Evolutionary conservation across 2,888 invertebrate species (phyloP), one percentile per base, ranked within the genome.

Genomic region (Chloroclysta siterata): DNA sequence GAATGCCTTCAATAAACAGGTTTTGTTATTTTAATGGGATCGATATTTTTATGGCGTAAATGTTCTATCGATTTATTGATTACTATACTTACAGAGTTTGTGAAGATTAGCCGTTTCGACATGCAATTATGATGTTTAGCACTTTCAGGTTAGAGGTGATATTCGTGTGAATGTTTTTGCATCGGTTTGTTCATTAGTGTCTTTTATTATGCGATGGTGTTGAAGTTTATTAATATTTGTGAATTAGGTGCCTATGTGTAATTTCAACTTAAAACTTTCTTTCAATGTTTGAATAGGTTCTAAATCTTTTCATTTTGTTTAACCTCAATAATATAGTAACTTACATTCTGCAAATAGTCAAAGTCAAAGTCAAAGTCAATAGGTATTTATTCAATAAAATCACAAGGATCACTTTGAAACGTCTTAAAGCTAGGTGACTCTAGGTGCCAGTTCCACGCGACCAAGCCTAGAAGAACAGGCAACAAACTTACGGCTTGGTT

Each of bases 1-100:
- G 75, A 86, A 88, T 89, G 83, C 79, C 82, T 83, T 78, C 78
- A 75, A 73, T 75, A 70, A 86, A 90, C 90, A 80, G 86, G 90
- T 90, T 86, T 66, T 73, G 69, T 42, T 57, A 58, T 66, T 67
- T 62, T 65, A 65, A 74, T 77, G 74, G 76, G 71, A 71, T 72
- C 65, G 78, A 77, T 52, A 76, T 78, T 80, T 79, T 80, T 77
- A 75, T 76, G 63, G 67, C 71, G 72, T 72, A 70, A 70, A 74
- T 72, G 72, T 73, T 77, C 62, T 50, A 60, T 78, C 76, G 78
- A 78, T 72, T 76, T 71, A 71, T 71, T 70, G 72, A 77, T 75
- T 74, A 74, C 74, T 72, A 65, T 71, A 68, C 70, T 75, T 72
- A 65, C 48, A 36, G 47, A 44, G 52, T 60, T 63, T 58, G 62